Percentiles rank a stretch among this genome's conserved stretches.
Conservation (phyloP, 2,113 vertebrate genomes). For the Serilophus lunatus region DNA sequence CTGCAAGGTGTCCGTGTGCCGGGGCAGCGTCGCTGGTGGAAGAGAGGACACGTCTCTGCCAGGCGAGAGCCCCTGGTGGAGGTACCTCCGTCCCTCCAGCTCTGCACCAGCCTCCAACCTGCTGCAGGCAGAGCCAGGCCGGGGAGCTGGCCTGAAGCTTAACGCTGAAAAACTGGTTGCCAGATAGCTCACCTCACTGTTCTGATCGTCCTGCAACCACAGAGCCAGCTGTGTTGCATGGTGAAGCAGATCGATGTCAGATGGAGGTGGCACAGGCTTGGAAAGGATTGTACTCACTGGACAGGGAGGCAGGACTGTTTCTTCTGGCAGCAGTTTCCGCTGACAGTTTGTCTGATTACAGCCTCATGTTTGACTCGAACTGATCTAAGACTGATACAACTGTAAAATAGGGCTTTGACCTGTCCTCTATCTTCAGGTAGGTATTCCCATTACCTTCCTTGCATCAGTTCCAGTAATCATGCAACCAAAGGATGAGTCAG, state of each 20-base stretch:
- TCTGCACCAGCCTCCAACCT: not conserved
- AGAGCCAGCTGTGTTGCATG: not conserved
- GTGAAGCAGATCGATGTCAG: not conserved
- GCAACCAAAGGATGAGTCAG: not conserved
- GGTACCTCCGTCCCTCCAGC: not conserved
- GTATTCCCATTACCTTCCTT: not conserved
- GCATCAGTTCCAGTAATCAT: not conserved
- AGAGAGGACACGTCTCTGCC: too few species aligned
- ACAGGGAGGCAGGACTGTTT: not conserved
- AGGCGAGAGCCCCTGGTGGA: not conserved
- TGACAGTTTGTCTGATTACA: not conserved
- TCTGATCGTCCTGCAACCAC: not conserved
- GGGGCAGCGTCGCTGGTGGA: rapidly evolving
- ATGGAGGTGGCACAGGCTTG: not conserved
- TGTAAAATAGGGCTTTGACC: not conserved
- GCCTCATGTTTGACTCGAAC: not conserved
- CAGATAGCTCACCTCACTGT: not conserved
- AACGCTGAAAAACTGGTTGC: slow-evolving; percentile 33
- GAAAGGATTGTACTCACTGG: not conserved
- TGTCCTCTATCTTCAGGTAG: not conserved
- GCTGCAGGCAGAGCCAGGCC: not conserved
- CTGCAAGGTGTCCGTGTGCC: not conserved
- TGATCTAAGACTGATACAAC: not conserved
- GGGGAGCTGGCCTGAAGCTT: not conserved
- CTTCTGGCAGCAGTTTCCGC: not conserved